Evolutionary conservation across 2,113 vertebrate species (phyloP), one percentile per base, ranked within the genome.

Genomic region (Poecile atricapillus): DNA sequence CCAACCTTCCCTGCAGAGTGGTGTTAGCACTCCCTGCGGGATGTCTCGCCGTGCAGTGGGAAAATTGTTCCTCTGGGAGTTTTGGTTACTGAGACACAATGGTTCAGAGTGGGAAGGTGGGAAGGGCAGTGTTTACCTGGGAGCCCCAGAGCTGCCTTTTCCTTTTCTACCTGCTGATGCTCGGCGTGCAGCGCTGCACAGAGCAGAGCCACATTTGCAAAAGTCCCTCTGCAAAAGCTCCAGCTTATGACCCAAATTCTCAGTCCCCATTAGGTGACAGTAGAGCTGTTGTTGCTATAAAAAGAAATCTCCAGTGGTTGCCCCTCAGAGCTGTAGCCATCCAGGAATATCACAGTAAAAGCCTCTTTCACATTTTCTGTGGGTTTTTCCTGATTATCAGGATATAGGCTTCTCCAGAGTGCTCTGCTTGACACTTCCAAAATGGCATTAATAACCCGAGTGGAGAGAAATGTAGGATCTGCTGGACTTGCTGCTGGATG

Each of bases 11-110:
- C 1, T 11, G 47, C 20, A 25, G 2, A 50, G 43, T 1, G 33
- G 1, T 2, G 46, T 1, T 46, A 11, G 14, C 5, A 4, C 24
- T 41, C n/a, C 59, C 62, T 0, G 0, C 4, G n/a, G 7, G 22
- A n/a, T 12, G 25, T 22, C 44, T 69, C 22, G 5, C 0, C 0
- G 13, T 31, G 37, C 30, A 2, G 13, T 2, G 35, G 35, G 18
- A 56, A 47, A 76, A 14, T 4, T 6, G 39, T 43, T 30, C 17
- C 12, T 63, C n/a, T 50, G 43, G 16, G 43, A 58, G 20, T 70
- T 56, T 8, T 13, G 68, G 28, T 56, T 37, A 8, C 35, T 0
- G 21, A 69, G 19, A 31, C 3, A 2, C 1, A 3, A 4, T 15
- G 71, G 10, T 55, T 37, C 49, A 7, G 22, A 31, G 28, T 17